Base-by-base conservation (phyloP, 2,113 vertebrate genomes). In the Tyto alba region DNA sequence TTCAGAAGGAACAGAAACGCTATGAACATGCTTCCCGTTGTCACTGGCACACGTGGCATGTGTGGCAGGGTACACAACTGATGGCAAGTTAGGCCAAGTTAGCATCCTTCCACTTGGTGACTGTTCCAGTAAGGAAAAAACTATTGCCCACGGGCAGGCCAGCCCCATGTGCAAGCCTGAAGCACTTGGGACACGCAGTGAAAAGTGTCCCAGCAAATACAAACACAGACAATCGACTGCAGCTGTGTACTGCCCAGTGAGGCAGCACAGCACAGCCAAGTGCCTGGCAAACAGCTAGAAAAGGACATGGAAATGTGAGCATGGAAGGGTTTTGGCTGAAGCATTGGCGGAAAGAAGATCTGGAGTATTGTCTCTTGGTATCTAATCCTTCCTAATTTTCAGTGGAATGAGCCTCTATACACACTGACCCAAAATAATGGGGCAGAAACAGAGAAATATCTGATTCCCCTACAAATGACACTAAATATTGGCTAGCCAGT, bases 11-110 rank as follows among this genome's bases (percentile, higher is more conserved):
- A 62, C 7, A 77, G 67, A 62, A 92, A 57, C 0, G 4, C 67
- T 53, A 4, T 7, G 30, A 80, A 23, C 7, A 5, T 3, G 22
- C 34, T 84, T 71, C 45, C 45, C 48, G 27, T 7, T 52, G 64
- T 64, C 60, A 45, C 45, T 48, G 41, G 74, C 48, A 57, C 11
- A 12, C 2, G 14, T 4, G 38, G 66, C 0, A 0, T 3, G 3
- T 19, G 32, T 6, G 3, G 66, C 8, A n/a, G n/a, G 5, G 13
- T 8, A 43, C 13, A 34, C 34, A 83, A 8, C n/a, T 7, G 25
- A 30, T 13, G 64, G 29, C 55, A 83, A 53, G 41, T 32, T 43
- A 36, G 47, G 52, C 36, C 76, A 60, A 41, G 27, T 17, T 17
- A 45, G 29, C 0, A 0, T 62, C 83, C 26, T 69, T 55, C 36